Evolutionary conservation across 2,888 invertebrate genomes (phyloP).

Genomic region (Microctonus hyperodae): DNA sequence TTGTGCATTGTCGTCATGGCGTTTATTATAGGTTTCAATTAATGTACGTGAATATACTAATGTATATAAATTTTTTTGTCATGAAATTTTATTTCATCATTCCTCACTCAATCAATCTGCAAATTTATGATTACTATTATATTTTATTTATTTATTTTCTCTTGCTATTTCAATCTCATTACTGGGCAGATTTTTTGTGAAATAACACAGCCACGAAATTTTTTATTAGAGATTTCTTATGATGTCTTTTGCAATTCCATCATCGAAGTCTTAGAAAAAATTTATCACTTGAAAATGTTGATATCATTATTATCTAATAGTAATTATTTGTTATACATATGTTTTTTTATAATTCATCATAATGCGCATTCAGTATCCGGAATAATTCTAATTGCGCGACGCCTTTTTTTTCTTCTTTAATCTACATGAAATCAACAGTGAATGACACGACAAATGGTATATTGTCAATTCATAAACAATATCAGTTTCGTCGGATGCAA

Average conservation of each 20-base stretch:
- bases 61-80: conserved; percentile 35
- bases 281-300: not conserved
- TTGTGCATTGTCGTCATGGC: conserved; percentile 50
- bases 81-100: conserved; percentile 23
- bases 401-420: conserved; percentile 13
- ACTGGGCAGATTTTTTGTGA: not conserved
- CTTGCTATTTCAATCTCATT: not conserved
- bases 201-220: conserved; percentile 36
- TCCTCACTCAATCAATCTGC: conserved; percentile 8
- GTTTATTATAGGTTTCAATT: conserved; percentile 49
- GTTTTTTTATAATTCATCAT: not conserved
- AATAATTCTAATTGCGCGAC: not conserved
- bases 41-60: conserved; percentile 50
- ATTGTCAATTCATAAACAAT: conserved; percentile 34
- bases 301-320: not conserved
- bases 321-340: conserved; percentile 8
- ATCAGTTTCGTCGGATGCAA: not conserved
- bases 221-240: conserved; percentile 9
- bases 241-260: not conserved
- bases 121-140: conserved; percentile 16
- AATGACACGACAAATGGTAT: conserved; percentile 52
- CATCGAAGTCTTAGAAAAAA: conserved; percentile 1
- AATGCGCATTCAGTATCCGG: not conserved
- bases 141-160: not conserved
- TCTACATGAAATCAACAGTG: conserved; percentile 39